These are phyloP conservation scores for Sicus ferrugineus DNA, from an alignment of 2,888 invertebrate species.

Conservation along the genomic window DNA sequence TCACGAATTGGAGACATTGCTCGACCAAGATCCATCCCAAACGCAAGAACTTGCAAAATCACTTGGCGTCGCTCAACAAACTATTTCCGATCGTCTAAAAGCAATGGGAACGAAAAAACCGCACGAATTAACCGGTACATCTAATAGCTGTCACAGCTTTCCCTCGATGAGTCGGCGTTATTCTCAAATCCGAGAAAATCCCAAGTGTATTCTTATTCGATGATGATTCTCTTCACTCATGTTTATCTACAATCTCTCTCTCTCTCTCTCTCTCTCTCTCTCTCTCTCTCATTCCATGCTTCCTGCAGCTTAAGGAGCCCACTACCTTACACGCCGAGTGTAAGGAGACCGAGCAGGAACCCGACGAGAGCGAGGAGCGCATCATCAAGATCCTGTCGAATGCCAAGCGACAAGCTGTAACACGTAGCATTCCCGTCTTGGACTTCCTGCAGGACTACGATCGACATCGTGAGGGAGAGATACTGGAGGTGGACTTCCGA, in stretches of 20 bases:
- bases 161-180: too few species aligned
- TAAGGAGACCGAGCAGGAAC: constrained; percentile 67
- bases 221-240: background rate
- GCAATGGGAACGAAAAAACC: too few species aligned
- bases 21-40: too few species aligned
- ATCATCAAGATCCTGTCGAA: constrained; percentile 77
- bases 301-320: constrained; percentile 21
- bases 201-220: background rate
- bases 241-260: background rate
- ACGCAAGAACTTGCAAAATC: too few species aligned
- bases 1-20: too few species aligned
- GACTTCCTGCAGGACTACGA: constrained; percentile 77
- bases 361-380: constrained; percentile 61
- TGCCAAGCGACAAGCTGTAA: constrained; percentile 75
- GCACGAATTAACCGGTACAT: too few species aligned
- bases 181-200: too few species aligned
- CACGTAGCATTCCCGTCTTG: constrained; percentile 70
- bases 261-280: background rate
- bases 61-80: too few species aligned
- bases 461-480: constrained; percentile 70
- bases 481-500: constrained; percentile 74
- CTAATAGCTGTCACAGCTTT: too few species aligned
- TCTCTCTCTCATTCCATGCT: constrained; percentile 14
- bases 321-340: constrained; percentile 54
- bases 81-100: too few species aligned